Percentiles rank a stretch among this genome's conserved stretches.
These are phyloP conservation scores for Cordilura impudica DNA, from an alignment of 2,888 invertebrate species.

Conservation along the genomic window DNA sequence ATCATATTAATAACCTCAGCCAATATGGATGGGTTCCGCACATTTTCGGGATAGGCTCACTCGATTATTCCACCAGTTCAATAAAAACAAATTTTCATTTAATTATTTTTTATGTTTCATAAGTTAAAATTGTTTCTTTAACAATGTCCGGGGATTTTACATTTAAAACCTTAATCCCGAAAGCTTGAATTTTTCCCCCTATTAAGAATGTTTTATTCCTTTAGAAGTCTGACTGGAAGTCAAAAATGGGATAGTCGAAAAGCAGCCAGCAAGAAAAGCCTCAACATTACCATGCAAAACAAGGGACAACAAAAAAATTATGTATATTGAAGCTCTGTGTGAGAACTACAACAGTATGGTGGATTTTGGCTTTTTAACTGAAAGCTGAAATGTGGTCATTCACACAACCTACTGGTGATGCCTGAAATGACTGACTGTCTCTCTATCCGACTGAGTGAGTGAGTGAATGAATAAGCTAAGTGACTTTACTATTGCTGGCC, in stretches of 20 bases:
- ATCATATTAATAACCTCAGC: too few relatives aligned
- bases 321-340: slow-evolving; percentile 19
- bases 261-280: background rate
- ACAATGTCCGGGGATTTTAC: too few relatives aligned
- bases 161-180: too few relatives aligned
- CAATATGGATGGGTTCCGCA: too few relatives aligned
- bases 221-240: slow-evolving; percentile 11
- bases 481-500: slow-evolving; percentile 32
- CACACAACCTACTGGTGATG: slow-evolving; percentile 48
- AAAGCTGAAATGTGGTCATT: slow-evolving; percentile 52
- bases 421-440: slow-evolving; percentile 21
- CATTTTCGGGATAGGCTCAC: too few relatives aligned
- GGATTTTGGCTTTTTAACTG: slow-evolving; percentile 30
- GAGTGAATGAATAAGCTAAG: slow-evolving; percentile 37
- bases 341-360: slow-evolving; percentile 10
- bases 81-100: too few relatives aligned
- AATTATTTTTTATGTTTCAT: too few relatives aligned
- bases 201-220: too few relatives aligned
- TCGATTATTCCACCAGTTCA: too few relatives aligned
- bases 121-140: too few relatives aligned
- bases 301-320: too few relatives aligned
- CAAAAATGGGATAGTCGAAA: slow-evolving; percentile 16
- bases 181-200: too few relatives aligned
- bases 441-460: background rate
- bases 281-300: slow-evolving; percentile 24